Evolutionary conservation across 2,888 invertebrate species (phyloP).

Genomic region (Pyrocoelia pectoralis): DNA sequence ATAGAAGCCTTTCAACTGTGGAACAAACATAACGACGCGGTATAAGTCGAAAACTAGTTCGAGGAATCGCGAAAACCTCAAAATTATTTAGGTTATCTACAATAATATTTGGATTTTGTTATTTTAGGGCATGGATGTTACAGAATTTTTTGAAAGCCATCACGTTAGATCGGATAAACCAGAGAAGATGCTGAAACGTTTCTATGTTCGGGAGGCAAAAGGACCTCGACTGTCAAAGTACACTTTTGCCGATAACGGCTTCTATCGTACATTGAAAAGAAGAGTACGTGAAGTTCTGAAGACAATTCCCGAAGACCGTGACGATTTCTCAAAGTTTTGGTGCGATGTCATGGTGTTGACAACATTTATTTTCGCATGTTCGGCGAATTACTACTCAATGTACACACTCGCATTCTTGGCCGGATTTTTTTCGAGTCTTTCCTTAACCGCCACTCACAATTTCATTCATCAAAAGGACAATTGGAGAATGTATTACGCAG

Average conservation of each 20-base stretch:
- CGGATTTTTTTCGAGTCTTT: slow-evolving; percentile 67
- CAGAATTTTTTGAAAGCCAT: slow-evolving; percentile 80
- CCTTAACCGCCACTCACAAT: slow-evolving; percentile 74
- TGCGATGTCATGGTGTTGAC: slow-evolving; percentile 56
- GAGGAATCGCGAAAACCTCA: no score
- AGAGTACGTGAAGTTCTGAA: slow-evolving; percentile 62
- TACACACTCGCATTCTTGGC: slow-evolving; percentile 61
- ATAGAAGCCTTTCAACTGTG: no score
- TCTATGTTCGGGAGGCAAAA: slow-evolving; percentile 69
- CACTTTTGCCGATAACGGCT: slow-evolving; percentile 77
- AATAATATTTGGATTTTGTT: no score
- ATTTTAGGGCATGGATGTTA: slow-evolving; percentile 64
- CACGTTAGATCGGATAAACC: slow-evolving; percentile 68
- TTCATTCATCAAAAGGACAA: slow-evolving; percentile 79
- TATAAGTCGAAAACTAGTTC: no score
- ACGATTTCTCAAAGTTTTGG: slow-evolving; percentile 55
- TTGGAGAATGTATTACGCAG: slow-evolving; percentile 82
- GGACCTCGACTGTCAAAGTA: slow-evolving; percentile 74
- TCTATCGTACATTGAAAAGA: slow-evolving; percentile 74
- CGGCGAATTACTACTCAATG: slow-evolving; percentile 52
- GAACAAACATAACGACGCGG: no score
- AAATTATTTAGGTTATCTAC: no score
- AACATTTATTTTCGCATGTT: slow-evolving; percentile 52
- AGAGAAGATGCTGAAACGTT: slow-evolving; percentile 69
- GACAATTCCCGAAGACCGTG: slow-evolving; percentile 60